A percentile compares a stretch with the other conserved stretches of the same genome.
Evolutionary conservation across 2,888 invertebrate species (phyloP).

Genomic region (Aspidapion aeneum): DNA sequence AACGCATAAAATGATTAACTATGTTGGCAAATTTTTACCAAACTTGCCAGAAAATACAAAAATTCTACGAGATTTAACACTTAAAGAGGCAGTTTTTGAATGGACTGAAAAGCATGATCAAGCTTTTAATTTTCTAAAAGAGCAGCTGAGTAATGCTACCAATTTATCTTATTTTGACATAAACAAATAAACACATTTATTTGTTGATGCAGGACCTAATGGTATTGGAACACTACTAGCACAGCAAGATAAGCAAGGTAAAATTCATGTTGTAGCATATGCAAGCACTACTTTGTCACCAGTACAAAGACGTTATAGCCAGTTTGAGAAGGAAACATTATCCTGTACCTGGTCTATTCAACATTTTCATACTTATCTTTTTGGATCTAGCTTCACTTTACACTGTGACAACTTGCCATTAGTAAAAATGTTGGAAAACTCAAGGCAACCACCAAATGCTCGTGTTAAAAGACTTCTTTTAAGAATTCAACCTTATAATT

Average conservation of each 20-base stretch:
- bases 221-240: constrained; percentile 19
- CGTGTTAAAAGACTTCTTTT: constrained; percentile 19
- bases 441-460: constrained; percentile 13
- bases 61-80: constrained; percentile 7
- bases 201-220: constrained; percentile 19
- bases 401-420: constrained; percentile 13
- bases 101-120: constrained; percentile 9
- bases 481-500: constrained; percentile 19
- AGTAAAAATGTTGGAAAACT: constrained; percentile 11
- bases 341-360: constrained; percentile 19
- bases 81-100: neutral
- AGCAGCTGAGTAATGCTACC: constrained; percentile 8
- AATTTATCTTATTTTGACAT: constrained; percentile 15
- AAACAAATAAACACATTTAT: constrained; percentile 13
- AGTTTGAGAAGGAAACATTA: constrained; percentile 22
- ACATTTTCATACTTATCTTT: constrained; percentile 22
- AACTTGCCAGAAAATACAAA: constrained; percentile 18
- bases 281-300: constrained; percentile 15
- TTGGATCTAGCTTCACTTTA: constrained; percentile 14
- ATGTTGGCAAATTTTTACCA: constrained; percentile 20
- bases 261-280: constrained; percentile 15
- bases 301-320: constrained; percentile 16
- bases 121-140: constrained; percentile 9
- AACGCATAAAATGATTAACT: too few relatives aligned
- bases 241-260: constrained; percentile 6